phyloP scores from a whole-genome alignment of 1,140 invertebrate species.

The Tetragonula clypearis region DNA sequence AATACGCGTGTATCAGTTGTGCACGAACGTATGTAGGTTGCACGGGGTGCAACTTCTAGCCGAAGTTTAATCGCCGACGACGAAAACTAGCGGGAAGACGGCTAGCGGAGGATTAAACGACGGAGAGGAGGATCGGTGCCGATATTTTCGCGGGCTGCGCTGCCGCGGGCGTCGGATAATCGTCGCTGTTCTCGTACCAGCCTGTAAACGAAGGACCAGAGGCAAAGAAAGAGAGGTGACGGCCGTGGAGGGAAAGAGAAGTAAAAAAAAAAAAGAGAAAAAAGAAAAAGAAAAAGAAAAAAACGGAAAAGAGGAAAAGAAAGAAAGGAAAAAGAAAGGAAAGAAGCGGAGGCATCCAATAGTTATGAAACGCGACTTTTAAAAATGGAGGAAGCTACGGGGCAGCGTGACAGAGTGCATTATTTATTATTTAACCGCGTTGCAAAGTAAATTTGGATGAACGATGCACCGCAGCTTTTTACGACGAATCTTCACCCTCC shows the following conservation, averaged over 20 bases:
- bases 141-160: not conserved
- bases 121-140: not conserved
- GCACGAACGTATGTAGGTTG: not conserved
- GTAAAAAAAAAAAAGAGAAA: not conserved
- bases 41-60: not conserved
- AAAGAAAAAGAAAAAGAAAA: not conserved
- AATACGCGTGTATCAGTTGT: too few species aligned
- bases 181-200: not conserved
- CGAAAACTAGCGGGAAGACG: not conserved
- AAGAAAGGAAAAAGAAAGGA: not conserved
- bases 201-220: not conserved
- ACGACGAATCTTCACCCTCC: conserved; percentile 44
- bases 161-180: not conserved
- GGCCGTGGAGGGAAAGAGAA: not conserved
- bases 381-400: conserved; percentile 51
- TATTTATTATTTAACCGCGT: conserved; percentile 53
- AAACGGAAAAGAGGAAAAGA: not conserved
- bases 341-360: conserved; percentile 31
- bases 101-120: not conserved
- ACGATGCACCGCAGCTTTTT: conserved; percentile 49
- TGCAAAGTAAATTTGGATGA: conserved; percentile 56
- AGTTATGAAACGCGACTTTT: conserved; percentile 49
- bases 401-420: conserved; percentile 50
- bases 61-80: not conserved
- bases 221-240: too few species aligned